Evolutionary conservation across 2,888 invertebrate genomes (phyloP), one percentile per base, ranked within the genome.

Genomic region (Drosophila falleni): DNA sequence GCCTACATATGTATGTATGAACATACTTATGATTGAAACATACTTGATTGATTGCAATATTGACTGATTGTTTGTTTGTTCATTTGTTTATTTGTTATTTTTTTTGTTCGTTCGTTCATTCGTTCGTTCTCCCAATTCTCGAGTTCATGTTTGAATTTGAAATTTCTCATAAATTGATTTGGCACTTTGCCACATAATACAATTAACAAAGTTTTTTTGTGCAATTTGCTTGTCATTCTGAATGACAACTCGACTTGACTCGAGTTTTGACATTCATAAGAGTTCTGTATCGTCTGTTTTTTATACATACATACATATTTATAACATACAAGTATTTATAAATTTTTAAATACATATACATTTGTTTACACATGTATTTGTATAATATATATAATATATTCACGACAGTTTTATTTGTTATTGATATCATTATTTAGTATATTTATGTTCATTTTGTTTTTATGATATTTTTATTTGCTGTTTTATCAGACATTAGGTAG

Each of bases 31-130:
- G 71, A 74, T 76, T 75, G 71, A 81, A 77, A 71, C 74, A 70
- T 78, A 81, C 85, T 80, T 84, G 78, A 84, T 87, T 87, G 85
- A 78, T 84, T 80, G 82, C 74, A 74, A 78, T 78, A 81, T 82
- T 85, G 82, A 82, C 85, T 80, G 82, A 85, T 82, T 84, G 72
- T 66, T 72, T 71, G 56, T 35, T 13, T 6, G 44, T 47, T 13
- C 23, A n/a, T n/a, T n/a, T n/a, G 10, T n/a, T 23, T 1, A 9
- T 31, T 26, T 49, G 3, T 35, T 26, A n/a, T n/a, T n/a, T n/a
- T 9, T 16, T 1, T 10, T 31, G 16, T 2, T 13, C 13, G 2
- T 50, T 13, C 23, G 10, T n/a, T 23, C 8, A 9, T 31, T 26
- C 58, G 3, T 35, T 26, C 11, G 16, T 23, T 19, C 37, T 49